Evolutionary conservation across 2,888 invertebrate species (phyloP).

Genomic region (Petrolisthes manimaculis): DNA sequence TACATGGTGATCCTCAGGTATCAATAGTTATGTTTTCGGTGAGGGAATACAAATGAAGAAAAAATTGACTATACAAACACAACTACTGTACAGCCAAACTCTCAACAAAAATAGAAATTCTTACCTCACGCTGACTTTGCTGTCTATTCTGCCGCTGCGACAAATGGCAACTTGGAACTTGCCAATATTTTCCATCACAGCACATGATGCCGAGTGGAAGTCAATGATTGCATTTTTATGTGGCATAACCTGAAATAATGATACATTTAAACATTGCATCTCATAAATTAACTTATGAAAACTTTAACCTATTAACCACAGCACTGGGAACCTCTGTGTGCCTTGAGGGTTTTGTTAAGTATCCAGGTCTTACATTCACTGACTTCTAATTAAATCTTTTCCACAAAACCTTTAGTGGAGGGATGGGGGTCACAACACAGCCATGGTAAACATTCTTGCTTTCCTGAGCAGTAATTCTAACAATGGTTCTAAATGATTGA

Average conservation of each 20-base stretch:
- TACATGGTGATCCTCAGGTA: too few species aligned
- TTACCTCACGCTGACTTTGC: constrained; percentile 72
- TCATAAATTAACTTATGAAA: not conserved
- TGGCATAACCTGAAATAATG: constrained; percentile 49
- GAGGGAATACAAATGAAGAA: too few species aligned
- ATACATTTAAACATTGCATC: not conserved
- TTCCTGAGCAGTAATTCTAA: not conserved
- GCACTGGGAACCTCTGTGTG: too few species aligned
- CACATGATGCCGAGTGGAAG: constrained; percentile 73
- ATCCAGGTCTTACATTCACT: too few species aligned
- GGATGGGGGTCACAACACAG: not conserved
- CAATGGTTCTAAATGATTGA: too few species aligned
- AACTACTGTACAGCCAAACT: not conserved
- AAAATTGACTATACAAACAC: not conserved
- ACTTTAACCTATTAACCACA: not conserved
- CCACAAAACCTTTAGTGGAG: not conserved
- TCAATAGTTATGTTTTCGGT: too few species aligned
- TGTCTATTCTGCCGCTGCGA: constrained; percentile 72
- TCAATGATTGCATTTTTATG: constrained; percentile 72
- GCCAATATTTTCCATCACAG: constrained; percentile 74
- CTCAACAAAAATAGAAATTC: constrained; percentile 26
- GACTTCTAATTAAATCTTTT: too few species aligned
- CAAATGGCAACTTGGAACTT: constrained; percentile 71
- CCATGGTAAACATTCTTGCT: not conserved
- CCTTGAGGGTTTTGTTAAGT: too few species aligned